Base-by-base conservation (phyloP, 2,888 invertebrate genomes). In the Orchesellides sinensis region DNA sequence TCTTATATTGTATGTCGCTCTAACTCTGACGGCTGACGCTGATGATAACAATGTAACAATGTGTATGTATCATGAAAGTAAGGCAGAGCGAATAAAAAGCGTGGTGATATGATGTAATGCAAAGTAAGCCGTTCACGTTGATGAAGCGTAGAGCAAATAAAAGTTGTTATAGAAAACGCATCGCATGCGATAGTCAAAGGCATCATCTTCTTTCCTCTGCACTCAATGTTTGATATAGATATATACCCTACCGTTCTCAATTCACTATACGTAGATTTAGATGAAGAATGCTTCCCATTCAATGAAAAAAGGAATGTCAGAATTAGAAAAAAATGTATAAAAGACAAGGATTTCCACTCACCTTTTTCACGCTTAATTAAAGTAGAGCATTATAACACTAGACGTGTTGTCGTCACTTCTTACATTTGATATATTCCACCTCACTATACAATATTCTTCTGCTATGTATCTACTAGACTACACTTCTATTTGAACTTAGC, bases 291-390 rank as follows among this genome's bases (percentile, higher is more conserved):
- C n/a, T n/a, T n/a, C n/a, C n/a, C n/a, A n/a, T n/a, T n/a, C n/a
- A n/a, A n/a, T 49, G 21, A 19, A 12, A 35, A 5, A 35, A 49
- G 19, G 49, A 56, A 12, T 56, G 25, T 56, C n/a, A 56, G 12
- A 25, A 21, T n/a, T 6, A 63, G 45, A 63, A 45, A 19, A 19
- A 23, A 6, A 27, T 2, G 21, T 66, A 45, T 56, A 78, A 80
- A 72, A 72, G 63, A 80, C 72, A 80, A 80, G 70, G 72, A 72
- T 80, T 80, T 80, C 79, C 79, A 80, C 79, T 80, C 79, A 80
- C 79, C 79, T 80, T 80, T 79, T 78, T 72, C 69, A 78, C 72
- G 72, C 79, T 54, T 72, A 80, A 80, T 80, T 80, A 80, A 80
- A 80, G 79, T 80, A 56, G 79, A 80, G 79, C 79, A 80, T 80